Evolutionary conservation across 2,113 vertebrate species (phyloP), one percentile per base, ranked within the genome.

Genomic region (Choloepus hoffmanni): DNA sequence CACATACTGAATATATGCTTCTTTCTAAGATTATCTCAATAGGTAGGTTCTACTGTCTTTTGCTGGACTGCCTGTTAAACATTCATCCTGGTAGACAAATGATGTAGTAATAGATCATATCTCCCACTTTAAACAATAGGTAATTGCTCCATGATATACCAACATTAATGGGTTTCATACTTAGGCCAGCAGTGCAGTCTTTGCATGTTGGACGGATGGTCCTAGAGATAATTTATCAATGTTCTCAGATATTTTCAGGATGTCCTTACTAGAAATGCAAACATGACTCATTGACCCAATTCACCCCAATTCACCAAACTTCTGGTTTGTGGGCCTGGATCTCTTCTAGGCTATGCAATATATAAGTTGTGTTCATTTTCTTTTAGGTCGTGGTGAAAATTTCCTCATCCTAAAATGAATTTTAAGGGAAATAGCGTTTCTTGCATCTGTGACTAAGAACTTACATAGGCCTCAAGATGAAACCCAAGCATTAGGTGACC

Each of bases 11-110:
- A 94, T 23, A 78, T 53, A 40, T 60, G 36, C 43, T 70, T 88
- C 74, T 92, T 95, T 93, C 58, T 68, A 84, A 63, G 67, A 78
- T 85, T 55, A 92, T 50, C 81, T 86, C 43, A 83, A 67, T 3
- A 67, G 79, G 60, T 16, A 92, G 73, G n/a, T 82, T 26, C 30
- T 53, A 70, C 2, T 36, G 12, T 7, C 7, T 79, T 96, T 92
- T 89, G 30, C 30, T 78, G 73, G 40, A 55, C 7, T 83, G 76
- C 55, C 50, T 90, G 24, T 78, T 89, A 58, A 58, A 94, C 90
- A 82, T 86, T 84, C 48, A 90, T 72, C n/a, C 50, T 76, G 77
- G 58, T 60, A 70, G 92, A 74, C 30, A 33, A 68, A 72, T 72
- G 70, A 23, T 43, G 10, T 21, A 43, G 19, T 28, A 60, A 55